Base-by-base conservation (phyloP, 2,888 invertebrate genomes). In the Microplitis deprimator region DNA sequence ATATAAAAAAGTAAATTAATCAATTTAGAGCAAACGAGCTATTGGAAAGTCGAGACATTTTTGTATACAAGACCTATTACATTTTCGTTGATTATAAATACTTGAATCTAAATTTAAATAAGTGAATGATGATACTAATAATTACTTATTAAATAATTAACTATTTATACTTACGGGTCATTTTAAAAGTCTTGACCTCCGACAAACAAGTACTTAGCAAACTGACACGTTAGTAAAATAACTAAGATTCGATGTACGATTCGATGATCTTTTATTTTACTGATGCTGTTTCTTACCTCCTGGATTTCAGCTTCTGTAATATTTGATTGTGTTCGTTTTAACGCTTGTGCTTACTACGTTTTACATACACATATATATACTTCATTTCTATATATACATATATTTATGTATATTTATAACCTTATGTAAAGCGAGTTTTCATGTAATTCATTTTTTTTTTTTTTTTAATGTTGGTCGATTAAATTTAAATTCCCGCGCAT, bases 141-240 rank as follows among this genome's bases (percentile, higher is more conserved):
- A n/a, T 61, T 38, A n/a, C 29, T 29, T 61, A 39, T 50, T 65
- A 64, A 17, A 39, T 65, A 40, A n/a, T 65, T 73, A 13, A 20
- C 29, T 20, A 20, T 10, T 41, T 10, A 29, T 50, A 81, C 89
- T 88, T 85, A 89, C 89, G 89, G 84, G 89, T 89, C 89, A 89
- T 89, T 85, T 82, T 86, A 85, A 83, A 73, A 84, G 84, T 85
- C 88, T 88, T 88, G 88, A 85, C 85, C 87, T 89, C 87, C 87
- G 87, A 88, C 83, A 85, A 87, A 79, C 87, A 87, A 88, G 87
- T 84, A 87, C 85, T 82, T 82, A 60, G 76, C 81, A 85, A 85
- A 84, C 83, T 82, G 76, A 81, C 80, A 80, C 79, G 77, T 78
- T 78, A 73, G 70, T 13, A 50, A 50, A 50, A 50, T 13, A 50